A percentile compares a stretch with the other conserved stretches of the same genome.
phyloP scores from a whole-genome alignment of 2,113 vertebrate genomes.

The Hydrolagus affinis region DNA sequence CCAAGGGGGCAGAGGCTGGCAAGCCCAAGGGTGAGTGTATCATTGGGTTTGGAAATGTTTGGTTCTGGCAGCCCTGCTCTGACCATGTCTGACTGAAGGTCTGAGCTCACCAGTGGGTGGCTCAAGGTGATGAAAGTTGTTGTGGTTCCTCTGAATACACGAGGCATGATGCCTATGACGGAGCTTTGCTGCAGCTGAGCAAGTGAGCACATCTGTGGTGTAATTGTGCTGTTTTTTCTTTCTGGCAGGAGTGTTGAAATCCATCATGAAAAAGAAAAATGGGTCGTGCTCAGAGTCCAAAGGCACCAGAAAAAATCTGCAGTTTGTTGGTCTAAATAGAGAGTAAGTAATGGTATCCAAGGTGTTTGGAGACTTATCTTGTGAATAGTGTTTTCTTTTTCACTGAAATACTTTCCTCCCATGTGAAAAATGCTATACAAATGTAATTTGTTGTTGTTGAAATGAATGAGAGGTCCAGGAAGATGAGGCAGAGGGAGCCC shows the following conservation, averaged over 20 bases:
- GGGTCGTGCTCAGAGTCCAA: constrained; percentile 51
- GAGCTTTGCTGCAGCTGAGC: not conserved
- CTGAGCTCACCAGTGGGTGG: too few relatives aligned
- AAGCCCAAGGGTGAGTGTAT: not conserved
- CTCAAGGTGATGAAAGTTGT: not conserved
- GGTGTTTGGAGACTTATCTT: not conserved
- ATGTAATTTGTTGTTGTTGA: too few relatives aligned
- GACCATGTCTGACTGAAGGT: too few relatives aligned
- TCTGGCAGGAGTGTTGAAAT: constrained; percentile 71
- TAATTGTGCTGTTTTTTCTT: not conserved
- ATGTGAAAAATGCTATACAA: too few relatives aligned
- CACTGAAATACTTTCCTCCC: too few relatives aligned
- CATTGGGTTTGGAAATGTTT: too few relatives aligned
- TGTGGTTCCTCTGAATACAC: not conserved
- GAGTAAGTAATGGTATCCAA: constrained; percentile 61
- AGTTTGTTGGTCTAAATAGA: constrained; percentile 90
- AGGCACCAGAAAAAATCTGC: constrained; percentile 76
- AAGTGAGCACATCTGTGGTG: not conserved
- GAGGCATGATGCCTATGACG: not conserved
- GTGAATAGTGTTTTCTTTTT: too few relatives aligned
- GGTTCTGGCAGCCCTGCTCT: too few relatives aligned
- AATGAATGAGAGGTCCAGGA: too few relatives aligned
- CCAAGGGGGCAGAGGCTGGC: not conserved
- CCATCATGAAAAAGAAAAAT: constrained; percentile 91
- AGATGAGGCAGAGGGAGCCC: too few relatives aligned